These are phyloP conservation scores for Ectropis grisescens DNA, from an alignment of 1,140 invertebrate species.

Conservation along the genomic window DNA sequence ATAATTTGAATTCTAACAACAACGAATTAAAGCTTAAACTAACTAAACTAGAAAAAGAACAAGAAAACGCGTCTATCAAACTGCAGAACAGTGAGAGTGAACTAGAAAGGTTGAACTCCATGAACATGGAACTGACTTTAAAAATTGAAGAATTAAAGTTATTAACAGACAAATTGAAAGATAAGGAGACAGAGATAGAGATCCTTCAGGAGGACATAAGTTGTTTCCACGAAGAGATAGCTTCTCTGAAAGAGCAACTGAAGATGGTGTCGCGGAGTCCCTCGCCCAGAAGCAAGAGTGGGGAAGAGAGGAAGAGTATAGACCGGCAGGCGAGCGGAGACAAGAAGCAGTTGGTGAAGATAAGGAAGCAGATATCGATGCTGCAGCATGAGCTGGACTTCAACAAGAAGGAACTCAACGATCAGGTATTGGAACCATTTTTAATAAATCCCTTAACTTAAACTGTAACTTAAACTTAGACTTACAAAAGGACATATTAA, in stretches of 20 bases:
- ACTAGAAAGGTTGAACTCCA: conserved; percentile 35
- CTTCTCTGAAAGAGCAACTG: conserved; percentile 44
- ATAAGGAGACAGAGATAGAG: conserved; percentile 67
- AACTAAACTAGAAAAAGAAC: conserved; percentile 62
- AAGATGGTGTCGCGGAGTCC: conserved; percentile 53
- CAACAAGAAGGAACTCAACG: conserved; percentile 61
- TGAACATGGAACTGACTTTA: conserved; percentile 39
- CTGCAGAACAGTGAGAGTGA: conserved; percentile 49
- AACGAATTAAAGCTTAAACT: conserved; percentile 52
- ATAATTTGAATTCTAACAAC: conserved; percentile 39
- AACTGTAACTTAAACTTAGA: no score
- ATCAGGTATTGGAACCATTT: conserved; percentile 48
- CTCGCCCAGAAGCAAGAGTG: conserved; percentile 46
- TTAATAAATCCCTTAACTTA: no score
- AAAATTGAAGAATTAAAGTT: conserved; percentile 56
- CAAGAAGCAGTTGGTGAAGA: conserved; percentile 49
- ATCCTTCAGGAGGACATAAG: conserved; percentile 63
- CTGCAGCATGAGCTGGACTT: conserved; percentile 71
- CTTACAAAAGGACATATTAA: no score
- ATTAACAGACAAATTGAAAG: conserved; percentile 45
- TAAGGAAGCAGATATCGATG: conserved; percentile 70
- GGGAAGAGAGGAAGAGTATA: conserved; percentile 21
- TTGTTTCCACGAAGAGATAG: conserved; percentile 60
- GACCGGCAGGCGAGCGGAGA: conserved; percentile 32
- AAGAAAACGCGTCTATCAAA: conserved; percentile 59